Conservation (phyloP, 2,797 vertebrate species). For the Acestrorhynchus altus region DNA sequence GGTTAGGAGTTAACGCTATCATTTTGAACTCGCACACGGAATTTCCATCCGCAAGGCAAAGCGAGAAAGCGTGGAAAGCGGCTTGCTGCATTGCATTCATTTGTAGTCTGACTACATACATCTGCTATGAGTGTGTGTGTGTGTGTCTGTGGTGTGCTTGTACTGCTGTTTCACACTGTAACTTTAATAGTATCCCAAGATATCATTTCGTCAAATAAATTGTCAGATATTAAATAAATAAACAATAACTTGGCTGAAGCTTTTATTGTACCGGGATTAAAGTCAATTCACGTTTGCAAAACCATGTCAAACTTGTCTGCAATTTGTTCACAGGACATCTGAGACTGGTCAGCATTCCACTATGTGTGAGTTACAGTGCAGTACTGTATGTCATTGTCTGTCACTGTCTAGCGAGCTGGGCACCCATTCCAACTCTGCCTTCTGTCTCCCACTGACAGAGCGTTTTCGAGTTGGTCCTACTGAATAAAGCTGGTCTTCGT, state of each 20-base stretch:
- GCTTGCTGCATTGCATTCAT: constrained; percentile 35
- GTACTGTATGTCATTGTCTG: constrained; percentile 6
- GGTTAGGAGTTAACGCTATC: constrained; percentile 64
- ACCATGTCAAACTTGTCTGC: background rate
- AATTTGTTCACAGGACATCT: constrained; percentile 5
- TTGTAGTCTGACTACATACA: background rate
- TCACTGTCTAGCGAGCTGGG: constrained; percentile 8
- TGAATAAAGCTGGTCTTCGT: constrained; percentile 24
- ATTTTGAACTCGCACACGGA: constrained; percentile 60
- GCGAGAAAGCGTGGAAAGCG: background rate
- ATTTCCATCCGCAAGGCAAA: constrained; percentile 44
- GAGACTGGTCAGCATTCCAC: background rate
- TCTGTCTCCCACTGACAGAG: background rate
- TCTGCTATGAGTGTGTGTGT: constrained; percentile 11
- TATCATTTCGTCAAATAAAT: background rate
- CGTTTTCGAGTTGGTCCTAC: background rate
- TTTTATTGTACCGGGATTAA: background rate
- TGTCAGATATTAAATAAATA: background rate
- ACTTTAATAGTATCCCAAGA: background rate
- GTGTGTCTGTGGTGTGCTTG: background rate
- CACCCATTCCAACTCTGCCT: constrained; percentile 7
- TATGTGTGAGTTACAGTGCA: background rate
- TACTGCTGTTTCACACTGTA: background rate
- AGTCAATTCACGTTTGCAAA: background rate
- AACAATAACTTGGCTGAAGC: background rate